Evolutionary conservation across 1,140 invertebrate species (phyloP).

Genomic region (Trichoplusia ni): DNA sequence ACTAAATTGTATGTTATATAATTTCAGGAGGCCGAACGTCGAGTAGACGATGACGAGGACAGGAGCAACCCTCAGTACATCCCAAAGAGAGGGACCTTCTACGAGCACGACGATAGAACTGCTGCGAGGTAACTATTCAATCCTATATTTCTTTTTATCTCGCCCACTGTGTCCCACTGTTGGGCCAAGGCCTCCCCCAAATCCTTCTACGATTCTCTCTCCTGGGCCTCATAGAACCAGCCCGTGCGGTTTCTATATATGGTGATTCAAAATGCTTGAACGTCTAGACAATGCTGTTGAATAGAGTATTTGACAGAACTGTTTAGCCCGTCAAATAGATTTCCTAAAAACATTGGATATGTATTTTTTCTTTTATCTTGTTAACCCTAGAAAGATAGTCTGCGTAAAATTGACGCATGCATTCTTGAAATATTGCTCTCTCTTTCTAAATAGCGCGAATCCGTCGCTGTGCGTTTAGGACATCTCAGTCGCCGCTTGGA

Average conservation of each 20-base stretch:
- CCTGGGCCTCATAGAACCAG: background rate
- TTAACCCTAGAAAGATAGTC: no score
- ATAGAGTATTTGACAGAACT: no score
- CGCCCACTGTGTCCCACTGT: background rate
- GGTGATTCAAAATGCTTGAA: background rate
- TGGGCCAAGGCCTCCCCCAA: background rate
- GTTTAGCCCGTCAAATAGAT: no score
- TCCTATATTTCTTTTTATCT: no score
- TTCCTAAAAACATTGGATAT: no score
- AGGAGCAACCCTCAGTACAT: constrained; percentile 98
- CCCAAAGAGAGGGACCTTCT: constrained; percentile 97
- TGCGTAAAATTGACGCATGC: no score
- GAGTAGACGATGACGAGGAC: constrained; percentile 96
- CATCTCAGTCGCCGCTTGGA: no score
- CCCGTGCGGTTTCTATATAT: background rate
- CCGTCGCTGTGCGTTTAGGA: no score
- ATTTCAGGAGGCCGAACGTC: constrained; percentile 82
- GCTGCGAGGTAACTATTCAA: constrained; percentile 86
- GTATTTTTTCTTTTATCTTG: no score
- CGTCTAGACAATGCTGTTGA: no score
- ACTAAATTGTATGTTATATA: background rate
- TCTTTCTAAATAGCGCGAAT: no score
- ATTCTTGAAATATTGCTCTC: no score
- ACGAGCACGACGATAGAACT: constrained; percentile 97
- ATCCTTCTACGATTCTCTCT: background rate